Evolutionary conservation across 2,113 vertebrate genomes (phyloP), one percentile per base, ranked within the genome.

Genomic region (Myiagra hebetior): DNA sequence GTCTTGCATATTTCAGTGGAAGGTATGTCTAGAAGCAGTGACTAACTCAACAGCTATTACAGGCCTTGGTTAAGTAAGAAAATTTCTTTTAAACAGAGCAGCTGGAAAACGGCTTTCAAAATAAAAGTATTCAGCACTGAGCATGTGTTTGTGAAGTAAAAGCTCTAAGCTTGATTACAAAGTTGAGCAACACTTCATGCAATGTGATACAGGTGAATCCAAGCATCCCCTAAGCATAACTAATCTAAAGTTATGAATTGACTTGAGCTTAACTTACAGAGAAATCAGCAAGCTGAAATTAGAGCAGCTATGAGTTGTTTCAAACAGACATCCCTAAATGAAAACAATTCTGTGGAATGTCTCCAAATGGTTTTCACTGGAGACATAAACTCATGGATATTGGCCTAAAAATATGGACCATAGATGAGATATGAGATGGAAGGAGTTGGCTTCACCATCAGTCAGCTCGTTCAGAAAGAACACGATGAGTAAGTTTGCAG

Each of bases 81-180:
- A 64, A 64, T 14, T 27, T 41, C 17, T 72, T 88, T 70, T 33
- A 52, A 93, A 77, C 6, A 13, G 10, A 95, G 90, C 62, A 72
- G 60, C 11, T 77, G 63, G 8, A 2, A 78, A 86, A 81, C 6
- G 2, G 80, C 73, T 94, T 92, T 78, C 52, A 89, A 95, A 95
- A 92, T 22, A 92, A 93, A 95, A 81, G 14, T 67, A 41, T 52
- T 89, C 30, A 95, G 89, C 91, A 75, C 56, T 37, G 56, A 78
- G 81, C 91, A 35, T 24, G 62, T 69, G 49, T 50, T 87, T 63
- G 56, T 70, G 46, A 93, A 79, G 85, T 63, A 85, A 91, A 94
- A 93, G 82, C 76, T 90, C 75, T 41, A 77, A 67, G 82, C 82
- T 84, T 59, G 50, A 47, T 74, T 84, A 50, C 33, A 9, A 90